Evolutionary conservation across 1,140 invertebrate species (phyloP).

Genomic region (Lethrus apterus): DNA sequence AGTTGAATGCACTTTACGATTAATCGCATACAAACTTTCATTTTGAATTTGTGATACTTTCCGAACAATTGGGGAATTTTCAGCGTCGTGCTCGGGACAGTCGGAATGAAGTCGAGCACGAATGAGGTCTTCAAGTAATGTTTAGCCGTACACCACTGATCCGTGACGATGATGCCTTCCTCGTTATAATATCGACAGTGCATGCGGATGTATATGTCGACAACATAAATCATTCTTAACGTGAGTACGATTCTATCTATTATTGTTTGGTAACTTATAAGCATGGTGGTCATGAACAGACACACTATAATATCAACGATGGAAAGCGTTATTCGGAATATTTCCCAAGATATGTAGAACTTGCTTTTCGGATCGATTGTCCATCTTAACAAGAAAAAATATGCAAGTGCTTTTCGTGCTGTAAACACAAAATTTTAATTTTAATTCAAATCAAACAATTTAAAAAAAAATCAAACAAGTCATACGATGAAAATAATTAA

Average conservation of each 20-base stretch:
- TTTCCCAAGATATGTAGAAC: constrained; percentile 7
- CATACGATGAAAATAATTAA: too few species aligned
- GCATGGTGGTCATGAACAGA: background rate
- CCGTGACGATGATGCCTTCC: constrained; percentile 39
- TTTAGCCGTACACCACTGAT: constrained; percentile 39
- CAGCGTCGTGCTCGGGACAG: background rate
- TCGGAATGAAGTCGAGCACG: constrained; percentile 33
- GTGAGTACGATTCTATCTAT: background rate
- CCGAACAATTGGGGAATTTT: background rate
- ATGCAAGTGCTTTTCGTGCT: too few species aligned
- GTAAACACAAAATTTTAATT: too few species aligned
- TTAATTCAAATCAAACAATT: too few species aligned
- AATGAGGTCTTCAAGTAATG: constrained; percentile 41
- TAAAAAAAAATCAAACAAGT: too few species aligned
- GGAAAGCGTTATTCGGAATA: background rate
- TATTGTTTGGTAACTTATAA: background rate
- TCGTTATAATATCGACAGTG: constrained; percentile 42
- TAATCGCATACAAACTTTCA: background rate
- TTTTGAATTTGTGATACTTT: background rate
- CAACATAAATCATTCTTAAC: background rate
- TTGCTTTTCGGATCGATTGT: constrained; percentile 3
- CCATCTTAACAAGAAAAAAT: background rate
- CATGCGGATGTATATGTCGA: constrained; percentile 29
- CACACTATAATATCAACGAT: background rate
- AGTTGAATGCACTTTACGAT: background rate